Base-by-base conservation (phyloP, 2,888 invertebrate genomes). In the Opisthograptis luteolata region DNA sequence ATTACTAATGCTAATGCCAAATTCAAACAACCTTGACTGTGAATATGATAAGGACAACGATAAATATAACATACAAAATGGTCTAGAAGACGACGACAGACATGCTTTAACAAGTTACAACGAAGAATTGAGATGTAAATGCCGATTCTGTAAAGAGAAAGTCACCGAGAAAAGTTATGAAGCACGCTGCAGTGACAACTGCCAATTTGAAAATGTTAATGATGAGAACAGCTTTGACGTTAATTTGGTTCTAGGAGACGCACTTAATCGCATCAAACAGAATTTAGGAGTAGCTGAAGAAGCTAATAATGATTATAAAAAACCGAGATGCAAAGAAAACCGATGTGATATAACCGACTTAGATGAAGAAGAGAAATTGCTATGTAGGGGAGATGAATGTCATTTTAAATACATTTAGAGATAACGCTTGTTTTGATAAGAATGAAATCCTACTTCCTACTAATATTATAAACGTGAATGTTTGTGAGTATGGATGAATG, bases 311-410 rank as follows among this genome's bases (percentile, higher is more conserved):
- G 17, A 17, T 17, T 2, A 2, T 17, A 24, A 24, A 9, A 12
- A 28, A 12, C 8, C 28, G 7, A 28, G 12, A 28, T 28, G 28
- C 7, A 7, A 28, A 28, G 13, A 12, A 28, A 5, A 34, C 3
- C 42, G 19, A 0, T 43, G 42, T 27, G 42, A 43, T 34, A 27
- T 22, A 20, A 27, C 17, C 1, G 32, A 40, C 7, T 32, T 40
- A 15, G 27, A 34, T 10, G 46, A 47, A 40, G 27, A 8, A n/a
- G n/a, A 40, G 14, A 47, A 20, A 34, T 20, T 47, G 5, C 27
- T 14, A 9, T 47, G 34, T 32, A 47, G 34, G 34, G 32, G 25
- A 2, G 3, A 32, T n/a, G 10, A 13, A 3, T 39, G 39, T 27
- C 8, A 34, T 19, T 43, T 34, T 43, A 34, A 24, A 19, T 43